Conservation (phyloP, 2,888 invertebrate species). For the Slavum lentiscoides region DNA sequence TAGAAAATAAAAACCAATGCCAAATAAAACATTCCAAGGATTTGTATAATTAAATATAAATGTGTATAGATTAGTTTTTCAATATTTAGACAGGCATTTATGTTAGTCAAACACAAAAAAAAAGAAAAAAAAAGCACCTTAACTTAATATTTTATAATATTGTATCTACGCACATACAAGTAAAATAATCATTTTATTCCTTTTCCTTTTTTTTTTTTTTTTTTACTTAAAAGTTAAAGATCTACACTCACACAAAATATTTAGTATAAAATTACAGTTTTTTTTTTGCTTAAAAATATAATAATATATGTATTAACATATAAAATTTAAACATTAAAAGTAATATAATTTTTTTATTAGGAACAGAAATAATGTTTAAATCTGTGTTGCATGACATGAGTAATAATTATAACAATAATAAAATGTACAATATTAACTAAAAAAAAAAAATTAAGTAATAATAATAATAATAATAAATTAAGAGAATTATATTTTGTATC, state of each 20-base stretch:
- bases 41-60: conserved; percentile 26
- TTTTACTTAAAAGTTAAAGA: conserved; percentile 8
- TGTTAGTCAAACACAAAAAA: conserved; percentile 10
- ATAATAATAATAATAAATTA: background rate
- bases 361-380: conserved; percentile 20
- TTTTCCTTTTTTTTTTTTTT: conserved; percentile 6
- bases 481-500: background rate
- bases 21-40: conserved; percentile 26
- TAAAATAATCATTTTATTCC: conserved; percentile 1
- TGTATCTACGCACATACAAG: conserved; percentile 9
- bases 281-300: conserved; percentile 34
- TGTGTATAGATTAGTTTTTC: conserved; percentile 13
- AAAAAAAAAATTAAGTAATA: background rate
- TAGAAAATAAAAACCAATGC: background rate
- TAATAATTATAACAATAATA: conserved; percentile 1
- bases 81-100: conserved; percentile 24
- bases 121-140: conserved; percentile 25
- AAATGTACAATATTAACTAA: background rate
- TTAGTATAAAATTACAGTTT: conserved; percentile 46
- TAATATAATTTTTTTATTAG: background rate
- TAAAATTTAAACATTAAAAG: conserved; percentile 17
- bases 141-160: conserved; percentile 13
- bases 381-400: background rate
- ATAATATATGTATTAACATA: conserved; percentile 30
- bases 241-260: conserved; percentile 23